Percentiles rank a stretch among this genome's conserved stretches.
Conservation (phyloP, 2,888 invertebrate species). For the Rhabditoides inermis region DNA sequence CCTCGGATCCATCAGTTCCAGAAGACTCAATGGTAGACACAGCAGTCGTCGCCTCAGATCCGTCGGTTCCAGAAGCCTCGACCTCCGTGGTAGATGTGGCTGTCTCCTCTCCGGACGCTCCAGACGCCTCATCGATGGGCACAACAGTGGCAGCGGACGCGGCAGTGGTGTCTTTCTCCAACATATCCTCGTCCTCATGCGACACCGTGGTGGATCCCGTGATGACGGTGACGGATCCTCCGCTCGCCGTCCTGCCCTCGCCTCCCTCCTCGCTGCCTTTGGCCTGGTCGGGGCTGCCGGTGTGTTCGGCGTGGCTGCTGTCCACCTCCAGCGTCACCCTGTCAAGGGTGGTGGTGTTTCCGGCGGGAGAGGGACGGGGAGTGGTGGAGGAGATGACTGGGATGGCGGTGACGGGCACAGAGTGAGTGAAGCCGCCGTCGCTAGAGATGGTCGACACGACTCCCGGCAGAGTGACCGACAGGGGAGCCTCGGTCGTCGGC, state of each 20-base stretch:
- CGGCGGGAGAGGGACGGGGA: too few relatives aligned
- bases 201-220: not conserved
- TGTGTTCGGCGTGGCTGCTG: too few relatives aligned
- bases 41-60: not conserved
- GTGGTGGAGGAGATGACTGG: too few relatives aligned
- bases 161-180: not conserved
- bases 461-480: conserved; percentile 2
- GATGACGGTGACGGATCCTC: not conserved
- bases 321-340: conserved; percentile 20
- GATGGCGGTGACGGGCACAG: conserved; percentile 10
- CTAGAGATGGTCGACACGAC: conserved; percentile 8
- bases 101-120: conserved; percentile 1
- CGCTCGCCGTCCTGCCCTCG: not conserved
- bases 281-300: not conserved
- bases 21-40: not conserved
- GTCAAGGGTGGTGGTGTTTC: conserved; percentile 6
- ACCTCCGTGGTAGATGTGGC: not conserved
- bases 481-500: not conserved
- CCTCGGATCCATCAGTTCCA: conserved; percentile 1
- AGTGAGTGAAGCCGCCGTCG: conserved; percentile 1
- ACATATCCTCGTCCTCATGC: not conserved
- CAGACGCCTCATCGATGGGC: too few relatives aligned
- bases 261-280: not conserved
- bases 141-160: not conserved
- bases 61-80: conserved; percentile 9